Evolutionary conservation across 2,888 invertebrate species (phyloP).

Genomic region (Calameuta pallipes): DNA sequence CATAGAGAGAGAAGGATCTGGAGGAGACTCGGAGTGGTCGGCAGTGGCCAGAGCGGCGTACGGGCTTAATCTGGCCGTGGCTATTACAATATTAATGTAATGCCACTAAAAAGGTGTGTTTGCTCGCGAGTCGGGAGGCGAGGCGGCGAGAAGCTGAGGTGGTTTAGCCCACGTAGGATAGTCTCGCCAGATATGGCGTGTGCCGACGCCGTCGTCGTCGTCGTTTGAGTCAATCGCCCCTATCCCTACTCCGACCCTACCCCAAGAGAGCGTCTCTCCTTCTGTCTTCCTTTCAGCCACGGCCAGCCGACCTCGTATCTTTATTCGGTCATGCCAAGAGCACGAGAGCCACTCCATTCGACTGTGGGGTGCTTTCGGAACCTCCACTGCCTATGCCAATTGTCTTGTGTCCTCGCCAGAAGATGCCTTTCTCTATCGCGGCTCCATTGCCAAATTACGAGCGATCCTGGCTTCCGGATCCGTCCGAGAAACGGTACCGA

Average conservation of each 20-base stretch:
- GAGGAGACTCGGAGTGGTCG: constrained; percentile 12
- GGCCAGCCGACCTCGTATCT: constrained; percentile 45
- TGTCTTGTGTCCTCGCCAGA: not conserved
- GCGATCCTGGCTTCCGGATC: not conserved
- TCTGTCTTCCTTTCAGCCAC: constrained; percentile 20
- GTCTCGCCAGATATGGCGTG: constrained; percentile 64
- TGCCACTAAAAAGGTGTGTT: constrained; percentile 64
- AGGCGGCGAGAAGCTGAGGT: constrained; percentile 35
- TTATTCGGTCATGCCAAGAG: constrained; percentile 48
- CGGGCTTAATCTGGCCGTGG: constrained; percentile 24
- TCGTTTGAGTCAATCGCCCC: constrained; percentile 40
- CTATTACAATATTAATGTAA: constrained; percentile 64
- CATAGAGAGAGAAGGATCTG: constrained; percentile 16
- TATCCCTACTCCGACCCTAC: constrained; percentile 28
- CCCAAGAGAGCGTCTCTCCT: constrained; percentile 16
- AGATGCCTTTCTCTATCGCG: not conserved
- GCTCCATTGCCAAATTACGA: too few species aligned
- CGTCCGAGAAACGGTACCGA: not conserved
- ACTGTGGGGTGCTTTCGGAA: not conserved
- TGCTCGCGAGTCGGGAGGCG: constrained; percentile 47
- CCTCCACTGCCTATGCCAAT: not conserved
- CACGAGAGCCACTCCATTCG: not conserved
- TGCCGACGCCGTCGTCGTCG: constrained; percentile 47
- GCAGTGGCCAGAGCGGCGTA: constrained; percentile 28
- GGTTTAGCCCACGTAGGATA: constrained; percentile 60